Conservation (phyloP, 2,113 vertebrate species). For the Redunca redunca region DNA sequence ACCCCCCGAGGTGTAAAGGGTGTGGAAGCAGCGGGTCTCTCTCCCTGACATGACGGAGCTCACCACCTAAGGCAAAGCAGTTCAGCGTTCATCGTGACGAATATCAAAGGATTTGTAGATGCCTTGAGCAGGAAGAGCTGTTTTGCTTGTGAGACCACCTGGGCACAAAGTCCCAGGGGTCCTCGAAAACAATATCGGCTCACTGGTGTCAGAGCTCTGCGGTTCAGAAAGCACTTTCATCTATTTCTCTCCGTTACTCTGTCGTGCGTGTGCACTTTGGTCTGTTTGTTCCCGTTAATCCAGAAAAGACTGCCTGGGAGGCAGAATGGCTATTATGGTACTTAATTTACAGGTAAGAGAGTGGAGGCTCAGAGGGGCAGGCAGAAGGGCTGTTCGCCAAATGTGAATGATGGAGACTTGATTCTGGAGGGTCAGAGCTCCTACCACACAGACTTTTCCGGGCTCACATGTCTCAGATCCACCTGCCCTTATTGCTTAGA, state of each 20-base stretch:
- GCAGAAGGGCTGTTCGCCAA: not conserved
- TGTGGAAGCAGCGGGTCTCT: not conserved
- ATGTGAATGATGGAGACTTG: not conserved
- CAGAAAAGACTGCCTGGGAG: not conserved
- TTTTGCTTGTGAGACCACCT: too few relatives aligned
- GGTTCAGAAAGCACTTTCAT: fast-evolving
- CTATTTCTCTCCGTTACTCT: too few relatives aligned
- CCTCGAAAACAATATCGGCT: fast-evolving
- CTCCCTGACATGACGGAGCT: not conserved
- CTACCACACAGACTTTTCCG: fast-evolving
- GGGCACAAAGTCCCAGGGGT: not conserved
- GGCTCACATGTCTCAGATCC: not conserved
- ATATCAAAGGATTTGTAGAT: not conserved
- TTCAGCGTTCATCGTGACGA: fast-evolving
- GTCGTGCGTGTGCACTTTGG: fast-evolving
- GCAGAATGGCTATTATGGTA: not conserved
- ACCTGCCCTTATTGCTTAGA: not conserved
- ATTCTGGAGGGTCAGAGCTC: not conserved
- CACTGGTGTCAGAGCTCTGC: too few relatives aligned
- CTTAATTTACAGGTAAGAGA: not conserved
- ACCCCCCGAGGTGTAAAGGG: not conserved
- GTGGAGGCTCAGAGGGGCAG: not conserved
- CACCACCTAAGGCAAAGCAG: not conserved
- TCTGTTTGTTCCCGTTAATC: too few relatives aligned
- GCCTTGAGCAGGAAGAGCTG: not conserved